A percentile compares a stretch with the other conserved stretches of the same genome.
These are phyloP conservation scores for Ceratothoa steindachneri DNA, from an alignment of 2,888 invertebrate genomes.

Conservation along the genomic window DNA sequence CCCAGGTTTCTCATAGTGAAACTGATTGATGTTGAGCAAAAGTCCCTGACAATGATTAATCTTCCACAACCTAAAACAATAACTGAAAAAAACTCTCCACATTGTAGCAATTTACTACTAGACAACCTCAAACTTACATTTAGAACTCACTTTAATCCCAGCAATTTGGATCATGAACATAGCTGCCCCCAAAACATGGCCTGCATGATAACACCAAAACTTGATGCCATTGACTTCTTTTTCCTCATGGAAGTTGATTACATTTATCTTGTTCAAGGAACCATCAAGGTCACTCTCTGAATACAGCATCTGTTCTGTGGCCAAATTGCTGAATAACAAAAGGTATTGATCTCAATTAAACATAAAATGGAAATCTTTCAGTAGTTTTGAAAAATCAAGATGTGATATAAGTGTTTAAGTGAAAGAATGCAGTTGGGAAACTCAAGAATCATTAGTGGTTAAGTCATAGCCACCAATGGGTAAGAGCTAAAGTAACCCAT, in stretches of 20 bases:
- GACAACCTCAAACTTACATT: too few relatives aligned
- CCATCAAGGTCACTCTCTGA: conserved; percentile 94
- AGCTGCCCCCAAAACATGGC: conserved; percentile 96
- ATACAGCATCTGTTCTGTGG: conserved; percentile 93
- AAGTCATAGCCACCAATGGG: too few relatives aligned
- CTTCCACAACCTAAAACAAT: too few relatives aligned
- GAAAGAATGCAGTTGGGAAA: not conserved
- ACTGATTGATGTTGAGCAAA: too few relatives aligned
- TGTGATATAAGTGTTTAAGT: not conserved
- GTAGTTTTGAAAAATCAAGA: not conserved
- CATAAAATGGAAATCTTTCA: too few relatives aligned
- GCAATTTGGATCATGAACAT: conserved; percentile 99
- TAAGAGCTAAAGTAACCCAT: too few relatives aligned
- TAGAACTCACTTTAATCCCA: conserved; percentile 68
- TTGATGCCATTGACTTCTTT: conserved; percentile 93
- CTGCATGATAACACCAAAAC: conserved; percentile 99
- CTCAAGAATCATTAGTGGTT: too few relatives aligned
- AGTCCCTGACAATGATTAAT: too few relatives aligned
- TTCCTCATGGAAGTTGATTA: conserved; percentile 95
- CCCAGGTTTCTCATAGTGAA: too few relatives aligned
- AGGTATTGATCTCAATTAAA: too few relatives aligned
- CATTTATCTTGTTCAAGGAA: conserved; percentile 98
- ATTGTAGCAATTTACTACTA: too few relatives aligned
- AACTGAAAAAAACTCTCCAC: too few relatives aligned
- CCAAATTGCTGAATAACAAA: conserved; percentile 71